Evolutionary conservation across 2,888 invertebrate genomes (phyloP), one percentile per base, ranked within the genome.

Genomic region (Epistrophe grossulariae): DNA sequence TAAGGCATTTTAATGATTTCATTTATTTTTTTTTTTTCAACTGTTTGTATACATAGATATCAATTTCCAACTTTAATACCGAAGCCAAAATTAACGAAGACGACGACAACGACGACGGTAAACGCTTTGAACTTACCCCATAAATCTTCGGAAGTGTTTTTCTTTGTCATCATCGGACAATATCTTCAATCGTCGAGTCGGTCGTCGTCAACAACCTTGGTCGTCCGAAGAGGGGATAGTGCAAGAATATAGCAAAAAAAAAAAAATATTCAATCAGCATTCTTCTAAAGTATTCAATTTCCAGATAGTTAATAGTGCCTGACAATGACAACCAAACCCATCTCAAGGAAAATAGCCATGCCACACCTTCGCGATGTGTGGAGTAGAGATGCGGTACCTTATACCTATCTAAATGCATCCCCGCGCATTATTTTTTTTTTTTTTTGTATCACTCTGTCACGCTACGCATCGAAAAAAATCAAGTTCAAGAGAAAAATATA

Each of bases 391-490:
- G 48, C 28, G 45, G 11, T 35, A 35, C 9, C 7, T 35, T 8
- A n/a, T n/a, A 7, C 8, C 8, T 24, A 6, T n/a, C 3, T 24
- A 24, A 43, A 45, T 31, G n/a, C 73, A 57, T 5, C 19, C 4
- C 24, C 5, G 31, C 17, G 24, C 24, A 24, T 24, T n/a, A n/a
- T 24, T 24, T 24, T 24, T 24, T 24, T 13, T n/a, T 59, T 17
- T 59, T 45, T 15, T 45, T 68, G 60, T 80, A 28, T 17, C 15
- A 55, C 57, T 48, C 38, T 68, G 78, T 68, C 82, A 83, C 68
- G 72, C 78, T 78, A 83, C 72, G 78, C 78, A 83, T 50, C 66
- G 78, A 48, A 45, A 68, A n/a, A 78, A 83, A 78, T 78, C 82
- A 78, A 83, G 78, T 83, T 82, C 82, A 78, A 80, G 74, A 68